Conservation (phyloP, 1,140 invertebrate genomes). For the fruit fly (Drosophila melanogaster) region DNA sequence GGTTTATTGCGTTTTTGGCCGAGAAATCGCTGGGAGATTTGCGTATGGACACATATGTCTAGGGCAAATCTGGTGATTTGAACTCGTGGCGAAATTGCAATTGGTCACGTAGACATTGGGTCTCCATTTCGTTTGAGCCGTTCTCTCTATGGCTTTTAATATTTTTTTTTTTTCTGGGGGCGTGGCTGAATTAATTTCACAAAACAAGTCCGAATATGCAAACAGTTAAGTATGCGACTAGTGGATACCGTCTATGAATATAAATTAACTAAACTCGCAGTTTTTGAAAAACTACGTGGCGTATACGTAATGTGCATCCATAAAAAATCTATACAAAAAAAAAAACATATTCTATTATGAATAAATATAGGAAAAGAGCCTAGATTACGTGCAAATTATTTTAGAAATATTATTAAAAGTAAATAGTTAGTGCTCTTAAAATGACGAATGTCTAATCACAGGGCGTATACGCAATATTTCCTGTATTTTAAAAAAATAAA, state of each 20-base stretch:
- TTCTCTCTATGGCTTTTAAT: background rate
- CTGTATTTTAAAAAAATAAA: no score
- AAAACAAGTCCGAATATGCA: background rate
- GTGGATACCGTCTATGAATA: background rate
- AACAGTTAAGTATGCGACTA: background rate
- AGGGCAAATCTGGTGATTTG: slow-evolving; percentile 34
- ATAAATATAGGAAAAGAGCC: background rate
- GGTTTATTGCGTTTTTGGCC: slow-evolving; percentile 54
- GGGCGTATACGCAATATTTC: slow-evolving; percentile 3
- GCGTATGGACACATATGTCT: slow-evolving; percentile 15
- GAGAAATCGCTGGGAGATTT: slow-evolving; percentile 11
- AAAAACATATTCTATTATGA: background rate
- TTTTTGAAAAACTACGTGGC: background rate
- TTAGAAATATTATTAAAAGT: background rate
- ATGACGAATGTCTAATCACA: background rate
- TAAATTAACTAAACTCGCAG: no score
- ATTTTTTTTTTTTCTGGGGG: slow-evolving; percentile 8
- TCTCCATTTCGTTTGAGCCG: background rate
- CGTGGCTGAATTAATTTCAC: slow-evolving; percentile 1
- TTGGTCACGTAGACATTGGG: slow-evolving; percentile 22
- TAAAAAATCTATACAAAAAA: background rate
- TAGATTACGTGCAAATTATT: background rate
- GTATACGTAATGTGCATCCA: background rate
- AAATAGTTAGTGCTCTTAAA: background rate
- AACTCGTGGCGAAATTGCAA: slow-evolving; percentile 14